These are phyloP conservation scores for Scaptodrosophila lebanonensis DNA, from an alignment of 1,140 invertebrate species.

Conservation along the genomic window DNA sequence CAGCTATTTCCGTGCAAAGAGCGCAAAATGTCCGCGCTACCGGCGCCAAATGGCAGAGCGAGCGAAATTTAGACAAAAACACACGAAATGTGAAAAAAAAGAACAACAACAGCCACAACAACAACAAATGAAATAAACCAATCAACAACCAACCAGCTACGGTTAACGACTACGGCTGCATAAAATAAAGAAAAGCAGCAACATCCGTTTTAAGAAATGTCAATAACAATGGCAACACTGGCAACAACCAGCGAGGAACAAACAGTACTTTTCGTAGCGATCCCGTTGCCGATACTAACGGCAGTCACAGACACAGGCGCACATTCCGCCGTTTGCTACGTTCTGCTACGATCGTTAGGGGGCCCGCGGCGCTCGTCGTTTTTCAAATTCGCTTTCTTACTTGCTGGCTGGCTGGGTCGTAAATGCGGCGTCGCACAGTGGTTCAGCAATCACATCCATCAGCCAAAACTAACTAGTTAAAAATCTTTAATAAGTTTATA, in stretches of 20 bases:
- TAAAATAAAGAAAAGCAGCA: no score
- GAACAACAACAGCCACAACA: no score
- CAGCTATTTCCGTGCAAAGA: no score
- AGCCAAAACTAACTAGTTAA: no score
- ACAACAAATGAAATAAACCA: slow-evolving; percentile 25
- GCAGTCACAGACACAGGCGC: slow-evolving; percentile 45
- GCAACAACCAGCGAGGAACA: slow-evolving; percentile 55
- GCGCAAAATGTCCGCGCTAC: neutral
- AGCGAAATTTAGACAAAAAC: no score
- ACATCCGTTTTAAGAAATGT: no score
- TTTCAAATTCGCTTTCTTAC: slow-evolving; percentile 24
- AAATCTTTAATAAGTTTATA: no score
- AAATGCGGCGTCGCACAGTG: slow-evolving; percentile 2
- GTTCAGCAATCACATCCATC: no score
- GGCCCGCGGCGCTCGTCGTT: slow-evolving; percentile 29
- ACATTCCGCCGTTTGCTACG: slow-evolving; percentile 25
- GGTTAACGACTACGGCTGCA: no score
- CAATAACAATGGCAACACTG: slow-evolving; percentile 44
- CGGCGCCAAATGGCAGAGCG: neutral
- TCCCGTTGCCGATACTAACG: slow-evolving; percentile 73
- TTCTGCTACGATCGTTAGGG: slow-evolving; percentile 69
- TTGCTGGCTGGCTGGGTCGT: slow-evolving; percentile 27
- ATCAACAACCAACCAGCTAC: slow-evolving; percentile 54
- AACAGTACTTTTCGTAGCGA: slow-evolving; percentile 69
- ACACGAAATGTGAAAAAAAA: no score